Conservation (phyloP, 2,797 vertebrate species). For the Craterocephalus amniculus region DNA sequence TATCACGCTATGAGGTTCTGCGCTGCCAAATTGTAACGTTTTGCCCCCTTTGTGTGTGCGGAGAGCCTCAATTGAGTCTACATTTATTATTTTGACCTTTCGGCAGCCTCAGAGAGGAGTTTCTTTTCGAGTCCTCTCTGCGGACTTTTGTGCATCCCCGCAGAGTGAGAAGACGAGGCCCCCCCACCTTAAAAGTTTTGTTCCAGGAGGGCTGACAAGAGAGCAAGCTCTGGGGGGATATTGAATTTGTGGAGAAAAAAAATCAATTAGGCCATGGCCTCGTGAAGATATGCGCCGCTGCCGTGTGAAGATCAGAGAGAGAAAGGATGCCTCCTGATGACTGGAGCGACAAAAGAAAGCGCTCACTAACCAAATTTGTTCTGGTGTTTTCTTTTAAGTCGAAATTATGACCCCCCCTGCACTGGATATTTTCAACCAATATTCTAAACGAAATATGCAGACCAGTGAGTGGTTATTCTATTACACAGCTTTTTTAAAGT, state of each 20-base stretch:
- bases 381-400: constrained; percentile 74
- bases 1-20: constrained; percentile 87
- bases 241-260: constrained; percentile 79
- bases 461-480: neutral
- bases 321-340: constrained; percentile 71
- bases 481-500: neutral
- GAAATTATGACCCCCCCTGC: constrained; percentile 49
- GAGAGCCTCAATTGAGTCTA: constrained; percentile 89
- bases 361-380: constrained; percentile 78
- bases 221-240: constrained; percentile 79
- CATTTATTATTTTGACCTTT: constrained; percentile 95
- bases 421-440: constrained; percentile 11
- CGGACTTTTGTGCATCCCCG: constrained; percentile 82
- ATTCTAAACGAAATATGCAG: neutral
- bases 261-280: constrained; percentile 89
- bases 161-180: constrained; percentile 76
- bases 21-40: constrained; percentile 88
- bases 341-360: constrained; percentile 69
- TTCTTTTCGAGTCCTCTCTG: constrained; percentile 74
- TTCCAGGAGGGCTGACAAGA: constrained; percentile 81
- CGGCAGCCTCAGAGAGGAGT: constrained; percentile 83
- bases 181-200: constrained; percentile 76
- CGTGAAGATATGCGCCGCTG: constrained; percentile 74
- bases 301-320: constrained; percentile 79
- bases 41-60: constrained; percentile 83